Percentiles rank a stretch among this genome's conserved stretches.
Evolutionary conservation across 2,113 vertebrate species (phyloP).

Genomic region (Colistium nudipinnis): DNA sequence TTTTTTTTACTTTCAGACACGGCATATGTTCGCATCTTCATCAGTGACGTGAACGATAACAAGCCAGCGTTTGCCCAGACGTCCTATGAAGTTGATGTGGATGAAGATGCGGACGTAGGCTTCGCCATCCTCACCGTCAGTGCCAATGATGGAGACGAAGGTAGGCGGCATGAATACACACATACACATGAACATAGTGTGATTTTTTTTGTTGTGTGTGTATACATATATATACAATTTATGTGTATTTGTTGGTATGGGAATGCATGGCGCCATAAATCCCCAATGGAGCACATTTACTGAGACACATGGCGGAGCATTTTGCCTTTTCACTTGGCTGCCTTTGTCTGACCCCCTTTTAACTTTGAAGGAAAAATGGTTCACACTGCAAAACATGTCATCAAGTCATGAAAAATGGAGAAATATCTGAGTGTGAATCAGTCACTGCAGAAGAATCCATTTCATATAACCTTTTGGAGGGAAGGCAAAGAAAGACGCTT

Average conservation of each 20-base stretch:
- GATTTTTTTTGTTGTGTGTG: not conserved
- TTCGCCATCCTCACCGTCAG: constrained; percentile 85
- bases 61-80: constrained; percentile 84
- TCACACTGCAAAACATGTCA: constrained; percentile 10
- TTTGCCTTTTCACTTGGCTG: not conserved
- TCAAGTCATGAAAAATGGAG: constrained; percentile 10
- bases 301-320: constrained; percentile 1
- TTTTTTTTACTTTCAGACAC: constrained; percentile 78
- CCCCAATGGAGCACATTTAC: not conserved
- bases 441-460: not conserved
- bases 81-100: constrained; percentile 84
- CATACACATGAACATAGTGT: constrained; percentile 1
- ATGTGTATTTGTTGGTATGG: too few relatives aligned
- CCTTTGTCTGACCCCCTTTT: constrained; percentile 20
- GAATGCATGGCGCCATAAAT: not conserved
- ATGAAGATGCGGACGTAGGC: constrained; percentile 88
- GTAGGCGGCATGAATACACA: constrained; percentile 75
- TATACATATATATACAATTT: not conserved
- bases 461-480: constrained; percentile 20
- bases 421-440: constrained; percentile 20
- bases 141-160: constrained; percentile 89
- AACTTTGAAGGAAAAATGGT: constrained; percentile 9
- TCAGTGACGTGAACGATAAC: constrained; percentile 92
- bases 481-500: constrained; percentile 2
- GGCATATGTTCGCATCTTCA: constrained; percentile 85